phyloP scores from a whole-genome alignment of 2,113 vertebrate genomes.

The Clarias gariepinus region DNA sequence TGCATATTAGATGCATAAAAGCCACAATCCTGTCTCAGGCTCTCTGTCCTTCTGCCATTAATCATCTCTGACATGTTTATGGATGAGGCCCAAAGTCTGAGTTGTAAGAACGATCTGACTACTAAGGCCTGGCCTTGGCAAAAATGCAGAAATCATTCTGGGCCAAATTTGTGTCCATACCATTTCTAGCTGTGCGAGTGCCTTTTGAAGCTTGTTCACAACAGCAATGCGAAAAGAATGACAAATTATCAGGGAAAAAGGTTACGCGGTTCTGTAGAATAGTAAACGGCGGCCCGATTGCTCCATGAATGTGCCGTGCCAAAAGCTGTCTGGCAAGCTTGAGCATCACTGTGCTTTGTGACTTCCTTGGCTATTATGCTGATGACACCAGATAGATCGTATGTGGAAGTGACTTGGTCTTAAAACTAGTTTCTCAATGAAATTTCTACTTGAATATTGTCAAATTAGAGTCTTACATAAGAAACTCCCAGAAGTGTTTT shows the following conservation, averaged over 20 bases:
- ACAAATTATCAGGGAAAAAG: conserved; percentile 69
- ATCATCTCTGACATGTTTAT: conserved; percentile 76
- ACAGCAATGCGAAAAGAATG: conserved; percentile 69
- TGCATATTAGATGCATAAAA: conserved; percentile 7
- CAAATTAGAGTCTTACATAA: not conserved
- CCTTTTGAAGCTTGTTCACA: conserved; percentile 67
- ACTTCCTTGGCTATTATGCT: conserved; percentile 30
- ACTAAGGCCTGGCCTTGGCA: conserved; percentile 60
- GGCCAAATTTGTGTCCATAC: conserved; percentile 70
- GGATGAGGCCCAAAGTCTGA: conserved; percentile 63
- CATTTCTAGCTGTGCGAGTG: conserved; percentile 73
- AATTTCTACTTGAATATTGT: not conserved
- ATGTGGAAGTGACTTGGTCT: conserved; percentile 22
- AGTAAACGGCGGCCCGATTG: conserved; percentile 39
- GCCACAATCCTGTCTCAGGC: conserved; percentile 26
- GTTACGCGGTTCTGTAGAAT: conserved; percentile 46
- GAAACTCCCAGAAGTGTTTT: not conserved
- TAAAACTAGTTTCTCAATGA: conserved; percentile 7
- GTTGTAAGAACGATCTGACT: conserved; percentile 33
- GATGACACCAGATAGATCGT: conserved; percentile 32
- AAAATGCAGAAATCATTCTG: conserved; percentile 61
- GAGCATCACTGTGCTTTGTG: conserved; percentile 34
- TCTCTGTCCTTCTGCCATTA: conserved; percentile 63
- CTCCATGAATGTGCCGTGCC: conserved; percentile 33
- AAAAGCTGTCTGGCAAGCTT: conserved; percentile 39